Evolutionary conservation across 2,888 invertebrate species (phyloP).

Genomic region (Mesochorus sp.): DNA sequence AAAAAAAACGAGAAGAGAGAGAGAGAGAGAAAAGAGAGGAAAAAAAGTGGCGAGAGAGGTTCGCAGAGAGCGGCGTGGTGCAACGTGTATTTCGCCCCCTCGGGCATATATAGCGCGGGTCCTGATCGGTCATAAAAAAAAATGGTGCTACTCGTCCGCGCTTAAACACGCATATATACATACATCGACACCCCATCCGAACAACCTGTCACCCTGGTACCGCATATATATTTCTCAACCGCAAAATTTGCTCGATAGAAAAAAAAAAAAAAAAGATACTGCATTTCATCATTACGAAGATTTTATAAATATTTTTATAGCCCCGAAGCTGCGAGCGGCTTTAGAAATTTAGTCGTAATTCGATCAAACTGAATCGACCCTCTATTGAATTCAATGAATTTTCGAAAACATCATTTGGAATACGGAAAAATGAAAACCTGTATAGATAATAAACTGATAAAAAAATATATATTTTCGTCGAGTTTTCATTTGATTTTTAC

Average conservation of each 20-base stretch:
- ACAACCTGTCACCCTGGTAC: slow-evolving; percentile 52
- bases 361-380: too few species aligned
- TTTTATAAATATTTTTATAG: too few species aligned
- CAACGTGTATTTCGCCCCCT: slow-evolving; percentile 65
- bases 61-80: slow-evolving; percentile 55
- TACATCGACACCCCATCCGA: slow-evolving; percentile 3
- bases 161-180: neutral
- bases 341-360: too few species aligned
- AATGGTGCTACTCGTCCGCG: slow-evolving; percentile 67
- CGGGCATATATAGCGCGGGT: slow-evolving; percentile 65
- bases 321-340: too few species aligned
- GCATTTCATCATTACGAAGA: too few species aligned
- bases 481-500: neutral
- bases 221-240: slow-evolving; percentile 17
- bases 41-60: slow-evolving; percentile 41
- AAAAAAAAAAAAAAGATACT: too few species aligned
- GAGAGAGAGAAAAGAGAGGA: slow-evolving; percentile 38
- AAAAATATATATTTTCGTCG: neutral
- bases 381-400: too few species aligned
- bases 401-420: too few species aligned
- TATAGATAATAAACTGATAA: neutral
- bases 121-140: slow-evolving; percentile 73
- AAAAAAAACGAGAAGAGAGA: slow-evolving; percentile 38
- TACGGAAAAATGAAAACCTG: too few species aligned
- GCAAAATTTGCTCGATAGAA: slow-evolving; percentile 2